phyloP scores from a whole-genome alignment of 2,888 invertebrate species.

The Eugnorisma glareosa region DNA sequence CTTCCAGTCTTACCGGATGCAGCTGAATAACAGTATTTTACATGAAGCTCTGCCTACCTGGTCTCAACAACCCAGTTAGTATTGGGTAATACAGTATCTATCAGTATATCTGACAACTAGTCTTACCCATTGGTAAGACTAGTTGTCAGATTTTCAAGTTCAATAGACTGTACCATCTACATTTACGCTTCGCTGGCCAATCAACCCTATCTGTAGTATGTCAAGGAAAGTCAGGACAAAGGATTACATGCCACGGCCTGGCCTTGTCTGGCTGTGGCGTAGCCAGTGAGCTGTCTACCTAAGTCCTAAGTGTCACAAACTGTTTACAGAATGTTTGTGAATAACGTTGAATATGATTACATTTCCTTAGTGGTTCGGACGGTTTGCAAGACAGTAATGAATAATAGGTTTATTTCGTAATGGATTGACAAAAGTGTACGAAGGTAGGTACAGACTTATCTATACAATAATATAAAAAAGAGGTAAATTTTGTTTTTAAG shows the following conservation, averaged over 20 bases:
- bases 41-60: too few species aligned
- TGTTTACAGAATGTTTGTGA: conserved; percentile 16
- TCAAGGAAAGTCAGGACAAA: conserved; percentile 21
- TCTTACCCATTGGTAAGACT: too few species aligned
- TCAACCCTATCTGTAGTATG: conserved; percentile 9
- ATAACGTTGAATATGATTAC: conserved; percentile 21
- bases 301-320: conserved; percentile 25
- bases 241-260: conserved; percentile 40
- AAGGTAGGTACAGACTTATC: neutral
- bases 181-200: conserved; percentile 27
- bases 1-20: too few species aligned
- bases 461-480: too few species aligned
- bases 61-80: too few species aligned
- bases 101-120: too few species aligned
- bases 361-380: neutral
- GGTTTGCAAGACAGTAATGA: neutral
- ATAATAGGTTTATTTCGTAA: neutral
- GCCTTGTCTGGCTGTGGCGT: conserved; percentile 15
- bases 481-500: too few species aligned
- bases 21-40: too few species aligned
- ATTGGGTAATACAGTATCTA: too few species aligned
- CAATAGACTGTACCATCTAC: neutral
- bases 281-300: conserved; percentile 21
- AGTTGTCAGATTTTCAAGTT: neutral
- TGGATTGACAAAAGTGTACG: neutral